phyloP scores from a whole-genome alignment of 2,888 invertebrate species.

The Psococerastis gibbosa region DNA sequence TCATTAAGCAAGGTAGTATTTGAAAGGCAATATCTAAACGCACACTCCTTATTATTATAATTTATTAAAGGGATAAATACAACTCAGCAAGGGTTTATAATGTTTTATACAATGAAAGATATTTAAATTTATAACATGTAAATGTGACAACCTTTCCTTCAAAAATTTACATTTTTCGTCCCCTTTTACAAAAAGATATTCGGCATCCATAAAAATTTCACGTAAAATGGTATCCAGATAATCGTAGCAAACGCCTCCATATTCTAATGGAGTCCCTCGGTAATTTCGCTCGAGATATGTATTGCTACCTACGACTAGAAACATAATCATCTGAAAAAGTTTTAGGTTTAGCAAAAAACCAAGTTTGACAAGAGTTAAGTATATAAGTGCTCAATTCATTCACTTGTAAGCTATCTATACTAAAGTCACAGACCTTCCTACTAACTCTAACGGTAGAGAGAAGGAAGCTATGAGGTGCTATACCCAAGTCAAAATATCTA shows the following conservation, averaged over 20 bases:
- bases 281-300: not conserved
- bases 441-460: no score
- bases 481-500: no score
- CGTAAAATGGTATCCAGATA: not conserved
- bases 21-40: not conserved
- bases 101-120: not conserved
- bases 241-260: not conserved
- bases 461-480: no score
- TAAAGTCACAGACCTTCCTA: no score
- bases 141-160: not conserved
- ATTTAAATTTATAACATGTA: not conserved
- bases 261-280: not conserved
- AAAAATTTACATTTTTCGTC: not conserved
- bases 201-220: not conserved
- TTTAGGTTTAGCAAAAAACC: not conserved
- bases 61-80: not conserved
- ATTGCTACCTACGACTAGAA: not conserved
- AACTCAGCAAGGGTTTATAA: not conserved
- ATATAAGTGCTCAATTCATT: not conserved
- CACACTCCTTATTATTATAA: not conserved
- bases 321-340: not conserved
- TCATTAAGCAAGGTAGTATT: not conserved
- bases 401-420: no score
- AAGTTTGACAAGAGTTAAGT: not conserved
- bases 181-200: not conserved